Conservation (phyloP, 2,888 invertebrate species). For the Troides oblongomaculatus region DNA sequence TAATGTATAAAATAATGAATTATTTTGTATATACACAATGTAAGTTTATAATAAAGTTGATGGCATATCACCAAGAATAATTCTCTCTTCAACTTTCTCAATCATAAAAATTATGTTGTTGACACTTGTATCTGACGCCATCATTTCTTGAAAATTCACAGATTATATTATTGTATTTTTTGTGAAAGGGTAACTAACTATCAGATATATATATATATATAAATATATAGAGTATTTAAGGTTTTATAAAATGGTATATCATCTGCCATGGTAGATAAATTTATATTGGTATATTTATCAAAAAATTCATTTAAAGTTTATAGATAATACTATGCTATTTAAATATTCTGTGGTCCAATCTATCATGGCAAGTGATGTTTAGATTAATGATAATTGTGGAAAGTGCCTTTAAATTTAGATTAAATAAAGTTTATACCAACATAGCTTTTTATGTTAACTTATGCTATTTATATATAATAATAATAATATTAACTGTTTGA, state of each 20-base stretch:
- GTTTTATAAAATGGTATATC: slow-evolving; percentile 41
- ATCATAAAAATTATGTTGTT: slow-evolving; percentile 30
- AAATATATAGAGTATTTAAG: slow-evolving; percentile 40
- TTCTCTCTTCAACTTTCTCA: slow-evolving; percentile 40
- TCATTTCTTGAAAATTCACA: slow-evolving; percentile 36
- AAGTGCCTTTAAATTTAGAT: slow-evolving; percentile 79
- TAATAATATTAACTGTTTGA: slow-evolving; percentile 80
- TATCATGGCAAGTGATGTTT: slow-evolving; percentile 64
- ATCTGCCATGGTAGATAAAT: slow-evolving; percentile 48
- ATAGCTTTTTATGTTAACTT: slow-evolving; percentile 80
- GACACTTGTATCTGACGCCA: slow-evolving; percentile 27
- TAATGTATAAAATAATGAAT: slow-evolving; percentile 60
- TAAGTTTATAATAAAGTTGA: slow-evolving; percentile 46
- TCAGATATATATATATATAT: slow-evolving; percentile 45
- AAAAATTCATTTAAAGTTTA: slow-evolving; percentile 30
- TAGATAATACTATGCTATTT: slow-evolving; percentile 33
- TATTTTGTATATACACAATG: slow-evolving; percentile 60
- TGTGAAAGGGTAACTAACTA: slow-evolving; percentile 69
- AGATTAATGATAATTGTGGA: slow-evolving; percentile 72
- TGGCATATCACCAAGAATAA: slow-evolving; percentile 49
- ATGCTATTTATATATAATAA: slow-evolving; percentile 76
- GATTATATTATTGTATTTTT: slow-evolving; percentile 44
- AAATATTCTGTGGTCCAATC: slow-evolving; percentile 41
- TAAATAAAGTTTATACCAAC: slow-evolving; percentile 78
- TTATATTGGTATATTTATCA: slow-evolving; percentile 32